Evolutionary conservation across 2,888 invertebrate species (phyloP), one percentile per base, ranked within the genome.

Genomic region (Chaetogeoica ovagalla): DNA sequence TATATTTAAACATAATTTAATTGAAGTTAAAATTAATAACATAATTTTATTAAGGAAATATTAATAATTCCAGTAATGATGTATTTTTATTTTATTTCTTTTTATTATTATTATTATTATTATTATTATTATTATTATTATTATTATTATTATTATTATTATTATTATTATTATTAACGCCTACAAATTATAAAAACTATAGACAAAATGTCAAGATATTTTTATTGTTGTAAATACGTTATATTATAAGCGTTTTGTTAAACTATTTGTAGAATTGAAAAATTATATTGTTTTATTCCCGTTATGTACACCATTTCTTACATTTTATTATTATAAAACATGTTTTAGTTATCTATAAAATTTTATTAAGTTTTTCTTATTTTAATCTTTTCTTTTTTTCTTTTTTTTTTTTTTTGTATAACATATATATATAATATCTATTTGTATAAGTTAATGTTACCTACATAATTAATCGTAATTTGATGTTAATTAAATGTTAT

Each of bases 401-500:
- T 62, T 60, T 65, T 21, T 69, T 60, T 69, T 77, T 5, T 48
- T 69, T 69, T 77, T 37, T 59, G 23, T 68, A 60, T 59, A 43
- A 52, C 21, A 75, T 43, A 66, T 48, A 63, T 55, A 65, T 15
- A 55, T 70, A 75, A 75, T 65, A 68, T 59, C n/a, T 76, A 76
- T 68, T 66, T 23, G n/a, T 69, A 62, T 69, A 77, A 68, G 60
- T 69, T 69, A 69, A 69, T 57, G 77, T 77, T 77, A 77, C 69
- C 69, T 77, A 69, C 15, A 68, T 76, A 70, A 77, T 39, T 77
- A 77, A 65, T 77, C 60, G 77, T 77, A 77, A 77, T 77, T 77
- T 70, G 37, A 77, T 77, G 77, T 77, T 77, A 69, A 77, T 69
- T 77, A 77, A 77, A 77, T 70, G 62, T 77, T 77, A 77, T 77